phyloP scores from a whole-genome alignment of 2,113 vertebrate genomes.

The Pomatostomus ruficeps region DNA sequence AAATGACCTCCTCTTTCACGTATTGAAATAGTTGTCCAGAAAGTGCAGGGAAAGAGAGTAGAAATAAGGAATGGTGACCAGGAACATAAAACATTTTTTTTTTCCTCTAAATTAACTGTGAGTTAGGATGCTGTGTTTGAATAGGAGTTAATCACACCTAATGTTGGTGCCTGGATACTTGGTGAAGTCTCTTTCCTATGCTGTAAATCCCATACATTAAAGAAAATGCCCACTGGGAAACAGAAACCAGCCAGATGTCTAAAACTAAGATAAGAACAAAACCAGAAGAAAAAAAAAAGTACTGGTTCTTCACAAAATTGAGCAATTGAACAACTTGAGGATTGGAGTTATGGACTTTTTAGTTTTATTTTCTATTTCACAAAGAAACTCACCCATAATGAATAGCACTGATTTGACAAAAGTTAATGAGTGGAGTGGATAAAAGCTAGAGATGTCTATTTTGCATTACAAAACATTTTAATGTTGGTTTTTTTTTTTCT shows the following conservation, averaged over 20 bases:
- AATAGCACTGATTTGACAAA: constrained; percentile 51
- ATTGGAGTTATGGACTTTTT: constrained; percentile 15
- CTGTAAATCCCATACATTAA: background rate
- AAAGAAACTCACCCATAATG: constrained; percentile 5
- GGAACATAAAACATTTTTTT: background rate
- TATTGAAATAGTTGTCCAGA: background rate
- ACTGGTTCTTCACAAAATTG: constrained; percentile 10
- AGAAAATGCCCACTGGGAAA: background rate
- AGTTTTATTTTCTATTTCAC: constrained; percentile 31
- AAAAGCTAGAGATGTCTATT: constrained; percentile 40
- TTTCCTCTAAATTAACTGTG: background rate
- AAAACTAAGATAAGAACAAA: constrained; percentile 18
- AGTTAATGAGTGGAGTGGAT: constrained; percentile 33
- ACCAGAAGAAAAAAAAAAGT: background rate
- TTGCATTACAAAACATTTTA: constrained; percentile 47
- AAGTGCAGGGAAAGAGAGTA: background rate
- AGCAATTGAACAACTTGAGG: constrained; percentile 9
- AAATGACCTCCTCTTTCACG: background rate
- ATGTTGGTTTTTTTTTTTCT: background rate
- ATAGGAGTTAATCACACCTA: background rate
- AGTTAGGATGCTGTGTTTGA: background rate
- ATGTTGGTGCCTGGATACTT: background rate
- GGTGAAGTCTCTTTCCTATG: background rate
- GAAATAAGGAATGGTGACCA: background rate
- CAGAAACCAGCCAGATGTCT: constrained; percentile 27